These are phyloP conservation scores for Trochalopteron elliotii DNA, from an alignment of 2,113 vertebrate genomes.

Conservation along the genomic window DNA sequence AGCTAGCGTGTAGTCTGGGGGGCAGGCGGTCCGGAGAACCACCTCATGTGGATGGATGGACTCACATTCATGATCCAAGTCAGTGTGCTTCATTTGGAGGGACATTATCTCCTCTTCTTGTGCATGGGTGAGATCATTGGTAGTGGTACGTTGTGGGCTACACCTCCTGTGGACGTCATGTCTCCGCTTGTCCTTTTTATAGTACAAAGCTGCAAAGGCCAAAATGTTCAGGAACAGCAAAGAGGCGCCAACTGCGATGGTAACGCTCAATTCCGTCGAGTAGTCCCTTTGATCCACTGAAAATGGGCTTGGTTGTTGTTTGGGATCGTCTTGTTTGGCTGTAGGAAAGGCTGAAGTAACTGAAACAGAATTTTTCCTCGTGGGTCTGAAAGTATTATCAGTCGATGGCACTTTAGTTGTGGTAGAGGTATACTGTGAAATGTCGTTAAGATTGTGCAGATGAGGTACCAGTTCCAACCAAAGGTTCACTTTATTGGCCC, in stretches of 20 bases:
- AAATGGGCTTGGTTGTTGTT: constrained; percentile 88
- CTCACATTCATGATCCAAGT: constrained; percentile 96
- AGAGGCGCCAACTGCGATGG: constrained; percentile 95
- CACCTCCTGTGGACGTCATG: constrained; percentile 95
- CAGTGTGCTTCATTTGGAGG: constrained; percentile 98
- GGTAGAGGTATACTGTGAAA: constrained; percentile 95
- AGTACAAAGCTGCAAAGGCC: constrained; percentile 96
- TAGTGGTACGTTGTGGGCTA: constrained; percentile 90
- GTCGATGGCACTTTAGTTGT: constrained; percentile 97
- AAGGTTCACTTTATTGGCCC: constrained; percentile 97
- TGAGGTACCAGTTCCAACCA: constrained; percentile 98
- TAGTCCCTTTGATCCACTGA: constrained; percentile 97
- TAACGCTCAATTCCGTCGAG: constrained; percentile 95
- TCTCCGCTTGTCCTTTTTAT: constrained; percentile 98
- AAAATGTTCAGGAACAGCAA: constrained; percentile 97
- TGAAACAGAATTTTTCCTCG: constrained; percentile 88
- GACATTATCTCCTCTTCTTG: constrained; percentile 99
- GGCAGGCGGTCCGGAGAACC: constrained; percentile 96
- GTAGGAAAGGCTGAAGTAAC: constrained; percentile 94
- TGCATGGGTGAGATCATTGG: constrained; percentile 93
- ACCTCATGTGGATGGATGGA: constrained; percentile 95
- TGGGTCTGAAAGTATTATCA: constrained; percentile 90
- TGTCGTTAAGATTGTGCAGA: constrained; percentile 96
- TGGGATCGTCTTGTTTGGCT: constrained; percentile 89
- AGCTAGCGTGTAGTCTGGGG: constrained; percentile 98